These are phyloP conservation scores for Homarus americanus DNA, from an alignment of 1,140 invertebrate genomes.

Conservation along the genomic window DNA sequence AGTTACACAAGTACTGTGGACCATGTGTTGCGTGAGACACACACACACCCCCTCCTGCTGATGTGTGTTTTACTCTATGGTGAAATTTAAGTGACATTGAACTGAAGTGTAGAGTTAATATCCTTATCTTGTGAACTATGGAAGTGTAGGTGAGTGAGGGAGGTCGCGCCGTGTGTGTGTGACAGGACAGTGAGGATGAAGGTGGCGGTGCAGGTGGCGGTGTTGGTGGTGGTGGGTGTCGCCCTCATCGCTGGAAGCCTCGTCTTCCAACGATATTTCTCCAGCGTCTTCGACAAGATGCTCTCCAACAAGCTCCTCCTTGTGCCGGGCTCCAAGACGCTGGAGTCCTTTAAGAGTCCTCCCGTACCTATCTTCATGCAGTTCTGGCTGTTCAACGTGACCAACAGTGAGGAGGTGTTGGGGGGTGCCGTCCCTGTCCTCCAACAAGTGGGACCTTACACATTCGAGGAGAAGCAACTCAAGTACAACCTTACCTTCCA, in stretches of 20 bases:
- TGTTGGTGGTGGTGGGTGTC: constrained; percentile 44
- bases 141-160: not conserved
- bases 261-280: constrained; percentile 30
- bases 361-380: constrained; percentile 79
- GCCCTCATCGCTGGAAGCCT: constrained; percentile 46
- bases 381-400: constrained; percentile 80
- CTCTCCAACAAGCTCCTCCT: constrained; percentile 76
- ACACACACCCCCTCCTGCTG: no score
- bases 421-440: constrained; percentile 78
- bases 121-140: no score
- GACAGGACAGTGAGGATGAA: not conserved
- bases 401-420: constrained; percentile 78
- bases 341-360: constrained; percentile 78
- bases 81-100: not conserved
- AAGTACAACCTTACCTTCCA: constrained; percentile 75
- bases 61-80: constrained; percentile 5
- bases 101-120: not conserved
- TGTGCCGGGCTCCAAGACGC: constrained; percentile 76
- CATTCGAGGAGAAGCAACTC: constrained; percentile 77
- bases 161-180: no score
- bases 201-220: constrained; percentile 12
- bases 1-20: no score
- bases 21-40: not conserved
- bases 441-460: constrained; percentile 79
- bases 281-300: constrained; percentile 32